A percentile compares a stretch with the other conserved stretches of the same genome.
Conservation (phyloP, 2,888 invertebrate genomes). For the Salticus scenicus region DNA sequence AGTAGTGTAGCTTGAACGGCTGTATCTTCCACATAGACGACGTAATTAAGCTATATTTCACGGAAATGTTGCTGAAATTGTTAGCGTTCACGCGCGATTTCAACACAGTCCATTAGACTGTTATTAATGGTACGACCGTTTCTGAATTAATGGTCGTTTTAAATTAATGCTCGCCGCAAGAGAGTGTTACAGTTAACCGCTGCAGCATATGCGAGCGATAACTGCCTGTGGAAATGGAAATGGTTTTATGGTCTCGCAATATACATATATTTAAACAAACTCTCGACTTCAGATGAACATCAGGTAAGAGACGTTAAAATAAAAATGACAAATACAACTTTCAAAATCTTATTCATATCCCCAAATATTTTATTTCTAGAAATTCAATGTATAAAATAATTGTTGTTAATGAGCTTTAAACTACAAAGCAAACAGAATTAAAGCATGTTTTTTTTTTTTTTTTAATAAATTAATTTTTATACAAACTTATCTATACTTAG, state of each 20-base stretch:
- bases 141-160: slow-evolving; percentile 70
- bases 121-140: slow-evolving; percentile 69
- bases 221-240: slow-evolving; percentile 62
- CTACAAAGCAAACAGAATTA: too few relatives aligned
- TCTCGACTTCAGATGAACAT: slow-evolving; percentile 43
- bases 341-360: neutral
- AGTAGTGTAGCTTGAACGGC: slow-evolving; percentile 31
- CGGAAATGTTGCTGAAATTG: slow-evolving; percentile 68
- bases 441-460: too few relatives aligned
- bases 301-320: slow-evolving; percentile 25
- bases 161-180: slow-evolving; percentile 67
- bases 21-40: slow-evolving; percentile 15
- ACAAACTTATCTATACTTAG: too few relatives aligned
- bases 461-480: too few relatives aligned
- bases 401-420: too few relatives aligned
- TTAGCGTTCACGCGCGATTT: slow-evolving; percentile 69
- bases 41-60: slow-evolving; percentile 70
- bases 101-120: slow-evolving; percentile 69
- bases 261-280: slow-evolving; percentile 64
- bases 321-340: neutral
- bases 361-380: neutral
- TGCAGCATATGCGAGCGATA: slow-evolving; percentile 50
- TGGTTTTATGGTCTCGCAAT: slow-evolving; percentile 65
- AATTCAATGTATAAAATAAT: too few relatives aligned
- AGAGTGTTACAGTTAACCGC: slow-evolving; percentile 65